Evolutionary conservation across 2,113 vertebrate species (phyloP), one percentile per base, ranked within the genome.

Genomic region (Maccullochella peelii): DNA sequence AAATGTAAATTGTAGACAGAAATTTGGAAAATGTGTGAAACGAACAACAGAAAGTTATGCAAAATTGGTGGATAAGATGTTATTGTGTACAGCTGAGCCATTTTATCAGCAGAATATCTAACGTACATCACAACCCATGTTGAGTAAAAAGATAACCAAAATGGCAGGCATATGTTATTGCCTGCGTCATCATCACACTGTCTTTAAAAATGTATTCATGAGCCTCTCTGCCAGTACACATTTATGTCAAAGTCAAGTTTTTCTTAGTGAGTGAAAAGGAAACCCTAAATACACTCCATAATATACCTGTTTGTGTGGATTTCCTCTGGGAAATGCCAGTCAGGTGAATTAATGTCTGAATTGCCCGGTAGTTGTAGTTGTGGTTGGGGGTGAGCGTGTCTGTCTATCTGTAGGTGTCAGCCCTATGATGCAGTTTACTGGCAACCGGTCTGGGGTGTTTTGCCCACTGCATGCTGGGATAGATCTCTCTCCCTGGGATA

Each of bases 341-440:
- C 75, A 83, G 59, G 38, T 79, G 55, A 66, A 75, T 54, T 75
- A 21, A 70, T 23, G 47, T 58, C 36, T 61, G 50, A 66, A 40
- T 55, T 47, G 27, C 16, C 44, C 12, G 18, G 49, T 54, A 54
- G 58, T 42, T 80, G 68, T 66, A 30, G 21, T 65, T 30, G n/a
- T n/a, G n/a, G n/a, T n/a, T n/a, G n/a, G 4, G 7, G 27, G n/a
- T 38, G n/a, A 54, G 62, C 71, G 58, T 77, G 61, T 79, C 12
- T 42, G 18, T 80, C 33, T 44, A n/a, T 57, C 18, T 83, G 68
- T 74, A 44, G 27, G 62, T 75, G 40, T 69, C 20, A 61, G 40
- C 1, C 23, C 42, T 47, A 2, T 66, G 73, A 77, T 44, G 63
- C 42, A 54, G 47, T 33, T 78, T 78, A 70, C 36, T 33, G 63